Evolutionary conservation across 2,888 invertebrate species (phyloP), one percentile per base, ranked within the genome.

Genomic region (Anticlea derivata): DNA sequence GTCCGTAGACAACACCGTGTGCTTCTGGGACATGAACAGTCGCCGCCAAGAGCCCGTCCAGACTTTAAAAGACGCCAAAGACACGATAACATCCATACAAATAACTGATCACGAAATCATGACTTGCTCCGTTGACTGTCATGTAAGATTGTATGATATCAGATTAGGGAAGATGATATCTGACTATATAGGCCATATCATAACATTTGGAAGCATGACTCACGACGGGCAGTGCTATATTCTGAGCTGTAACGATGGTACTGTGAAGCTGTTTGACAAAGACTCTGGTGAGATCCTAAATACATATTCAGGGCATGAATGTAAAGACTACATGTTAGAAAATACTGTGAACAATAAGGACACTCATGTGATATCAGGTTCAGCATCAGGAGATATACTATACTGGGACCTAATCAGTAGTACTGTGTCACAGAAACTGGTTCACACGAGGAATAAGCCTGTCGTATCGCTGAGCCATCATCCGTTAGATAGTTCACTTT

Each of bases 151-250:
- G 54, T 99, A 99, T 76, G 99, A 99, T 85, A 92, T 99, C 37
- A 91, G 99, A 43, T 94, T 94, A 60, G 99, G 98, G 0, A 93
- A 95, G 74, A 91, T 98, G 76, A 92, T 93, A 46, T 92, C 94
- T 0, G 99, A 99, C 83, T 96, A 94, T 75, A 92, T 98, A 40
- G 97, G 97, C 59, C 93, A 96, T 93, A 91, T 98, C 1, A 92
- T 98, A 1, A 97, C 97, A 0, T 96, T 94, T 72, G 95, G 96
- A 0, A 94, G 92, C 55, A 93, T 98, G 64, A 98, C 98, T 0
- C 93, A 95, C 63, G 99, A 99, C 80, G 96, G 96, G 0, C 98
- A 99, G 72, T 99, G 99, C 74, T 91, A 96, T 53, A 89, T 99
- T 10, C 92, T 94, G 0, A 96, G 97, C 63, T 96, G 97, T 63